Base-by-base conservation (phyloP, 2,888 invertebrate genomes). In the Metellina segmentata region DNA sequence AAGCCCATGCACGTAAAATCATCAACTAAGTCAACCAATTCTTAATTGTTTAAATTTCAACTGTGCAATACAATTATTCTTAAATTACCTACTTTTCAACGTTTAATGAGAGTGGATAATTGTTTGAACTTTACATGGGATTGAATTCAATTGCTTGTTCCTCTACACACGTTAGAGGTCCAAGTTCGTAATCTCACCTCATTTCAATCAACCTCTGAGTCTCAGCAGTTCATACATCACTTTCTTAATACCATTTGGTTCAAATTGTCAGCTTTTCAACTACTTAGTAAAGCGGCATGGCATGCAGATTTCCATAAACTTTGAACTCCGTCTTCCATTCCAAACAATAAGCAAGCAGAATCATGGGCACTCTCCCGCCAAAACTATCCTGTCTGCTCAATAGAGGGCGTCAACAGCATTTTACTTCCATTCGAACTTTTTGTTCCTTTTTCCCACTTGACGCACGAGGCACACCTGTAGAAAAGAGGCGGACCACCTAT, bases 401-500 rank as follows among this genome's bases (percentile, higher is more conserved):
- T 85, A 11, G 81, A 81, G 81, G 90, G 90, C 85, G 90, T 90
- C 51, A 19, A 51, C 75, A 13, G 9, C 53, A 69, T 61, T 81
- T 61, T 72, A 51, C 79, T 48, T 9, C 16, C 69, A 79, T 75
- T 34, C 49, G 78, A 77, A 69, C 53, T 19, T 34, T 61, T 34
- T 34, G 51, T 53, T 13, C 53, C 20, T 13, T 49, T n/a, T 34
- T 61, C 75, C 49, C 61, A 49, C 53, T 19, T 49, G 11, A 70
- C 19, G 83, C 71, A n/a, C 52, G 48, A 71, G 90, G 86, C 90
- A 78, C 90, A 91, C 90, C 90, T 81, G 90, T 81, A 79, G 81
- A 82, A 86, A 86, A 75, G 75, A 77, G 90, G 90, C 90, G 90
- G 86, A 81, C 86, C 82, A 7, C 48, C 20, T 71, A 90, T 86